Percentiles rank a stretch among this genome's conserved stretches.
Conservation (phyloP, 2,888 invertebrate genomes). For the Beris chalybata region DNA sequence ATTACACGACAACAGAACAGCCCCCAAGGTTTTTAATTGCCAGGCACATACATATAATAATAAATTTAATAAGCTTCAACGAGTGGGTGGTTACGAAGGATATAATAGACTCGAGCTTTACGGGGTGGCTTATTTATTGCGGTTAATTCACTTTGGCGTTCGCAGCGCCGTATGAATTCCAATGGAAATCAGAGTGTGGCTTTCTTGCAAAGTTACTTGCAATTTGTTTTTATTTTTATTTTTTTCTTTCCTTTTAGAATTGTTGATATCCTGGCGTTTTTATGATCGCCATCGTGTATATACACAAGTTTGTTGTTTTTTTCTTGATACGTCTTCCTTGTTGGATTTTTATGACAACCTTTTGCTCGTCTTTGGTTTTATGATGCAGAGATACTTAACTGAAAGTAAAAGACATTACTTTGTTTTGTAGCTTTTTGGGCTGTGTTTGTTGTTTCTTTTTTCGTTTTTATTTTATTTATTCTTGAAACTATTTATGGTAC, state of each 20-base stretch:
- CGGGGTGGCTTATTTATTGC: too few species aligned
- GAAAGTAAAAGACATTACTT: conserved; percentile 9
- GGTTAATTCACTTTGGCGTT: too few species aligned
- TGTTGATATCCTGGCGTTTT: conserved; percentile 29
- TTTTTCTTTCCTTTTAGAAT: not conserved
- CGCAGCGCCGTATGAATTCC: not conserved
- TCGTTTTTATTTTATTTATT: too few species aligned
- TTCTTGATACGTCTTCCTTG: conserved; percentile 27
- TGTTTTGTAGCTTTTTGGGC: conserved; percentile 16
- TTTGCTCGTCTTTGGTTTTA: conserved; percentile 15
- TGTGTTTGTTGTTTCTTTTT: too few species aligned
- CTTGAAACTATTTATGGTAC: too few species aligned
- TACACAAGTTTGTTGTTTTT: not conserved
- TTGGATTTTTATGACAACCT: conserved; percentile 27
- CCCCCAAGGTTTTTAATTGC: too few species aligned
- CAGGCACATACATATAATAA: too few species aligned
- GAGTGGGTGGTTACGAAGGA: too few species aligned
- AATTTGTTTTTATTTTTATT: conserved; percentile 17
- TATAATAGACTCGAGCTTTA: too few species aligned
- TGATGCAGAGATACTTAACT: conserved; percentile 11
- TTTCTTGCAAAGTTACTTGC: conserved; percentile 18
- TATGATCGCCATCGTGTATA: conserved; percentile 6
- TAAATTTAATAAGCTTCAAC: too few species aligned
- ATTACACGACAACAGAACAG: too few species aligned
- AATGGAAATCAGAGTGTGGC: conserved; percentile 18